Evolutionary conservation across 2,888 invertebrate species (phyloP).

Genomic region (Ganaspis brasiliensis): DNA sequence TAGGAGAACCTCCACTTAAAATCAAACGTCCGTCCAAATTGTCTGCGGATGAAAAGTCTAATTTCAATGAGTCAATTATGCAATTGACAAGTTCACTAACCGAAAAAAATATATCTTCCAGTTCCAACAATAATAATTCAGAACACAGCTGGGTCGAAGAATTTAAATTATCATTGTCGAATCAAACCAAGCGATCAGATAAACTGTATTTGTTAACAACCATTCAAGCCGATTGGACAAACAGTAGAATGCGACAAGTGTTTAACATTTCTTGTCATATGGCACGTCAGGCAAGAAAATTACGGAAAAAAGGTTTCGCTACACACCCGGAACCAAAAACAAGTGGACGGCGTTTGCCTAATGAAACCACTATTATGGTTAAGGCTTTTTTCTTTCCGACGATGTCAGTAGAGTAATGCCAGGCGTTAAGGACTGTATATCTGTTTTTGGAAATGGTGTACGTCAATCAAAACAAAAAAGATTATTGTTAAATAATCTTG

Average conservation of each 20-base stretch:
- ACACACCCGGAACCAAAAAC: conserved; percentile 21
- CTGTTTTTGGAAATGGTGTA: conserved; percentile 31
- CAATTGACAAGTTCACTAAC: neutral
- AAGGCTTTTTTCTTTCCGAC: conserved; percentile 38
- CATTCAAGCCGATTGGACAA: conserved; percentile 38
- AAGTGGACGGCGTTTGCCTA: conserved; percentile 29
- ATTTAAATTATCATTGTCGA: neutral
- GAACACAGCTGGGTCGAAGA: conserved; percentile 7
- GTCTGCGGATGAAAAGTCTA: neutral
- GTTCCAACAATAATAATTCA: conserved; percentile 24
- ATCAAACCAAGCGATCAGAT: conserved; percentile 8
- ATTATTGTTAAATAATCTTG: conserved; percentile 17
- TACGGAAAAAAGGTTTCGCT: conserved; percentile 35
- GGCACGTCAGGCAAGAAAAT: conserved; percentile 36
- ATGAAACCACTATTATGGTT: conserved; percentile 4
- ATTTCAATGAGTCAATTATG: neutral
- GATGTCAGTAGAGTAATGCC: conserved; percentile 38
- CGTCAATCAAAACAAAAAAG: conserved; percentile 35
- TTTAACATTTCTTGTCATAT: conserved; percentile 43
- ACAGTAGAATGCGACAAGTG: conserved; percentile 42
- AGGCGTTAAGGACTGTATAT: conserved; percentile 40
- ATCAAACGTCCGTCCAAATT: conserved; percentile 14
- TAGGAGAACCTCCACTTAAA: conserved; percentile 38
- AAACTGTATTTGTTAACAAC: conserved; percentile 36
- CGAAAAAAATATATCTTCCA: neutral